Base-by-base conservation (phyloP, 2,113 vertebrate species). In the Sebastes fasciatus region DNA sequence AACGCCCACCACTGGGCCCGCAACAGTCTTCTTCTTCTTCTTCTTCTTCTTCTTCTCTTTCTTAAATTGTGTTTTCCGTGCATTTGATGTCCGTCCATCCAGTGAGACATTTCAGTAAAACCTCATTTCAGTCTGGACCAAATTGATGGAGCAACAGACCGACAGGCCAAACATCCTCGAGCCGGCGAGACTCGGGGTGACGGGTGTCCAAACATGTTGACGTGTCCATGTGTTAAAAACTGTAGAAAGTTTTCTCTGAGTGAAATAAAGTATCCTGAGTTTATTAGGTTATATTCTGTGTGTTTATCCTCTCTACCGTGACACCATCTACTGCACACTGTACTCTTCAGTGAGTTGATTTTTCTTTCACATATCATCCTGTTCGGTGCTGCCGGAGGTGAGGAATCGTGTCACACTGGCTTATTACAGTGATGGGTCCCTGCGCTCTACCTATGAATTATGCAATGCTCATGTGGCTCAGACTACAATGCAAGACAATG, bases 361-460 rank as follows among this genome's bases (percentile, higher is more conserved):
- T 89, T 26, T 14, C 13, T 79, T 76, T 79, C 40, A 48, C 77
- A 77, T 79, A 17, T 75, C 76, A 80, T 74, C 76, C 17, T 54
- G 14, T 13, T 88, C 55, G 62, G 82, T 77, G 60, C 64, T 62
- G 66, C 34, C 6, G 2, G 12, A 81, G 80, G 90, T 87, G 76
- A 80, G 71, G 70, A 84, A 83, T 88, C 8, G 14, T 88, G 88
- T 83, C 89, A 89, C 75, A 61, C 55, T 46, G 60, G 71, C 83
- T 91, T 89, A 92, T 91, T 89, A 88, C 80, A 82, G 62, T 74
- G 85, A 88, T 73, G 70, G 73, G 84, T 88, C 68, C 43, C 83
- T 75, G 77, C 79, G 78, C 85, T 76, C 66, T 65, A 16, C 54
- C 77, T 74, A 91, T 93, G 90, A 89, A 93, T 93, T 88, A 93